Evolutionary conservation across 2,888 invertebrate genomes (phyloP), one percentile per base, ranked within the genome.

Genomic region (Eledona agricola): DNA sequence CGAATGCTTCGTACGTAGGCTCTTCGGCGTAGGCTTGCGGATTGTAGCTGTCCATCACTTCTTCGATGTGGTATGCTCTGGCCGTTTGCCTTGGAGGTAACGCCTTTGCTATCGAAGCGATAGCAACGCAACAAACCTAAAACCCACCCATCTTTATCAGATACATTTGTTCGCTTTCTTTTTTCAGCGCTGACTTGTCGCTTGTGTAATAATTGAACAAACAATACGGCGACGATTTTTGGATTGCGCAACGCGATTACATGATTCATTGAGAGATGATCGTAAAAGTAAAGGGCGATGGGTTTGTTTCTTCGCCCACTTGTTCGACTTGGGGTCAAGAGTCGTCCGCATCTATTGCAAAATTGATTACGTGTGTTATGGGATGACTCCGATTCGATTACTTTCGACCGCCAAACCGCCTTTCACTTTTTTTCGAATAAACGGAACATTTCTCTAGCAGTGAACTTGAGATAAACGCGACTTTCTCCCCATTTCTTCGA

Each of bases 361-460:
- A 35, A 35, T 35, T 15, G 3, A 10, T 9, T 35, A 35, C 7
- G 35, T 12, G 11, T 20, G 22, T 19, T 38, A 25, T 16, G n/a
- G 16, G 28, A 13, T 28, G 15, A 17, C 19, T 19, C 19, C n/a
- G 19, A 37, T 6, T 25, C 31, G 23, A 29, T 40, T 50, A 29
- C 26, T 50, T 32, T 40, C 50, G 50, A 40, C 25, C 38, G 22
- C 37, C 12, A 28, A 22, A 42, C 29, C 29, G 29, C 32, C 60
- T 59, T 54, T 63, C 57, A 58, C 59, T 59, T 57, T 57, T 60
- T 34, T 43, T 49, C 12, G 29, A 46, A 54, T 45, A 53, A 49
- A 45, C 42, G 37, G 43, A 26, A 50, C 56, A 61, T 63, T 63
- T 57, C 50, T 59, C 57, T 62, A 60, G 55, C 63, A 63, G 55